These are phyloP conservation scores for Ochropacha duplaris DNA, from an alignment of 2,888 invertebrate species.

Conservation along the genomic window DNA sequence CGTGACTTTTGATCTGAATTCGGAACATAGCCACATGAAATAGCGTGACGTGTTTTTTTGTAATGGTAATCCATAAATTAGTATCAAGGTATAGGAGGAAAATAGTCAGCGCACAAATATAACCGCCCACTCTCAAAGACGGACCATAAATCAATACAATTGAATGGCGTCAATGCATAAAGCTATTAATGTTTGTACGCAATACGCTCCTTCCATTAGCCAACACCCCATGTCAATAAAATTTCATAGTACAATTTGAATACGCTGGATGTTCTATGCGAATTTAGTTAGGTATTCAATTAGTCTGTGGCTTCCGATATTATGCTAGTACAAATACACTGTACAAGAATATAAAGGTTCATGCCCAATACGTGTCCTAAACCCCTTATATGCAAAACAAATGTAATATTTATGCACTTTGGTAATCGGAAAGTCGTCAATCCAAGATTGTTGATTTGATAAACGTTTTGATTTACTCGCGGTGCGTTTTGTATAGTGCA, in stretches of 20 bases:
- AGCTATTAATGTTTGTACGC: conserved; percentile 45
- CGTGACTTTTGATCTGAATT: too few species aligned
- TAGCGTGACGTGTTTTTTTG: not conserved
- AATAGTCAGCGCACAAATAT: conserved; percentile 51
- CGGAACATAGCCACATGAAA: not conserved
- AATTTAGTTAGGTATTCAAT: not conserved
- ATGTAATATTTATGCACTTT: conserved; percentile 66
- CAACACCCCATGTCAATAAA: conserved; percentile 19
- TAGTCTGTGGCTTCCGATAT: conserved; percentile 8
- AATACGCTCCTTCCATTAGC: conserved; percentile 9
- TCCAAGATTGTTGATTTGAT: conserved; percentile 61
- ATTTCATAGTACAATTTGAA: conserved; percentile 12
- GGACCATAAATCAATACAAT: conserved; percentile 63
- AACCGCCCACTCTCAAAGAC: conserved; percentile 61
- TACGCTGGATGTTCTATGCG: not conserved
- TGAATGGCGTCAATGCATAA: conserved; percentile 59
- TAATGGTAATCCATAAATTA: conserved; percentile 46
- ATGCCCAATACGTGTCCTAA: conserved; percentile 47
- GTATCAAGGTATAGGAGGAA: conserved; percentile 39
- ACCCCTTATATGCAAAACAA: conserved; percentile 62
- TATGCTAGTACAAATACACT: conserved; percentile 12
- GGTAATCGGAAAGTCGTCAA: conserved; percentile 66
- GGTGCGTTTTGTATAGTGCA: conserved; percentile 12
- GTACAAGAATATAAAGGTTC: conserved; percentile 30
- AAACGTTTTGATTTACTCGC: conserved; percentile 22